Evolutionary conservation across 2,797 vertebrate genomes (phyloP).

Genomic region (Neopelma chrysocephalum): DNA sequence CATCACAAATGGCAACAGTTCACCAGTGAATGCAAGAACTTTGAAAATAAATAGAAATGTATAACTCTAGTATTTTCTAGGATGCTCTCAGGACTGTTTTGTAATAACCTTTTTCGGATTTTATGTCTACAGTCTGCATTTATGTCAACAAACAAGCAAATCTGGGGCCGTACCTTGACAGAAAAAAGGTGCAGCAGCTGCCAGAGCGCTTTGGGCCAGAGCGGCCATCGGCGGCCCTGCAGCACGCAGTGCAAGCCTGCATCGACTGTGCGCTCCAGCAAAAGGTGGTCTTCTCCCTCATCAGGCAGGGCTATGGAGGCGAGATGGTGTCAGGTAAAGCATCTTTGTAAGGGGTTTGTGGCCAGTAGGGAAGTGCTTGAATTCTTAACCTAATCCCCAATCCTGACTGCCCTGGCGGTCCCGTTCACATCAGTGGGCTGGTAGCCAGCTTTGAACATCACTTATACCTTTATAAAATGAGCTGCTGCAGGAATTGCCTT

Average conservation of each 20-base stretch:
- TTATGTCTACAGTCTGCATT: constrained; percentile 86
- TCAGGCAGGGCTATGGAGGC: constrained; percentile 93
- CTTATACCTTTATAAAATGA: background rate
- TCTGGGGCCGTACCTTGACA: constrained; percentile 91
- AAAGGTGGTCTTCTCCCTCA: constrained; percentile 92
- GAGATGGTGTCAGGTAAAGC: constrained; percentile 92
- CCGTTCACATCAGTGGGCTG: background rate
- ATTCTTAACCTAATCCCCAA: accelerated
- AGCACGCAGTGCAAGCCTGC: constrained; percentile 95
- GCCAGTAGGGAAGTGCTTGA: background rate
- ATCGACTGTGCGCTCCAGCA: constrained; percentile 95
- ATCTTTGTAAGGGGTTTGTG: background rate
- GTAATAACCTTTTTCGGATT: background rate
- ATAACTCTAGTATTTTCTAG: background rate
- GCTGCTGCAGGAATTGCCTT: background rate
- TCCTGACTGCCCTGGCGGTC: background rate
- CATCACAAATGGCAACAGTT: accelerated
- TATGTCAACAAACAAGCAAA: constrained; percentile 95
- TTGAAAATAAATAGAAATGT: background rate
- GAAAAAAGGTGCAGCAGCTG: constrained; percentile 93
- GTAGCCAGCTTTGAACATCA: background rate
- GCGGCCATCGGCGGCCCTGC: constrained; percentile 87
- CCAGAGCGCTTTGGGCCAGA: constrained; percentile 93
- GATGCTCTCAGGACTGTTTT: background rate
- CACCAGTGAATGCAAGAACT: background rate